Conservation (phyloP, 2,113 vertebrate genomes). For the Rattus rattus region DNA sequence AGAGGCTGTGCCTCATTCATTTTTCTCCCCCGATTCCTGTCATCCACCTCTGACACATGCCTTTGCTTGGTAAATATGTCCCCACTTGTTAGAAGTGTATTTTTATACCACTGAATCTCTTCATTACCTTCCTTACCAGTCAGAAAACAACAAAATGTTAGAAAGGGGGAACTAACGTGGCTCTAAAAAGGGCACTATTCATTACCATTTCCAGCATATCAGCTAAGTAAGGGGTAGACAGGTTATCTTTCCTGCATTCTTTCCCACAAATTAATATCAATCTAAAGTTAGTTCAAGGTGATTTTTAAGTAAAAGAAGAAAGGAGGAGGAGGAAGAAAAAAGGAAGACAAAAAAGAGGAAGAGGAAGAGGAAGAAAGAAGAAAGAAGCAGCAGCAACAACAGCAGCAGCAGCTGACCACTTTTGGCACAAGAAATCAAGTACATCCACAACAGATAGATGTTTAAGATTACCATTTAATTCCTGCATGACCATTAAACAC, state of each 20-base stretch:
- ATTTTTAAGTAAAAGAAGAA: neutral
- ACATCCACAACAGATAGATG: conserved; percentile 73
- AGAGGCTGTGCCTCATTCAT: neutral
- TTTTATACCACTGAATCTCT: neutral
- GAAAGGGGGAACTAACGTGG: conserved; percentile 14
- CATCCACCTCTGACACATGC: neutral
- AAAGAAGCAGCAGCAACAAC: no score
- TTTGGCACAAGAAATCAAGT: conserved; percentile 69
- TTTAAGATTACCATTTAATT: conserved; percentile 74
- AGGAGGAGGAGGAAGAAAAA: no score
- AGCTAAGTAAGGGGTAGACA: neutral
- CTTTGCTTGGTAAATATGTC: neutral
- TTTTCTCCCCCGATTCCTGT: neutral
- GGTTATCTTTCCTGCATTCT: neutral
- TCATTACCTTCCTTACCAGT: neutral
- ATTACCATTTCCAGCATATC: neutral
- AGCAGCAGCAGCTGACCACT: neutral
- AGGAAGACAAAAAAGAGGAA: neutral
- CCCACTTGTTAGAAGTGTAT: neutral
- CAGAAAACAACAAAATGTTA: conserved; percentile 48
- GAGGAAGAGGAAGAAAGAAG: no score
- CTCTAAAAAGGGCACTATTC: neutral
- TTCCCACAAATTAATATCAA: neutral
- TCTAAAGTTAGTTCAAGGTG: neutral
- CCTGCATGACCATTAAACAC: conserved; percentile 71